Evolutionary conservation across 2,797 vertebrate species (phyloP), one percentile per base, ranked within the genome.

Genomic region (Bradypodion pumilum): DNA sequence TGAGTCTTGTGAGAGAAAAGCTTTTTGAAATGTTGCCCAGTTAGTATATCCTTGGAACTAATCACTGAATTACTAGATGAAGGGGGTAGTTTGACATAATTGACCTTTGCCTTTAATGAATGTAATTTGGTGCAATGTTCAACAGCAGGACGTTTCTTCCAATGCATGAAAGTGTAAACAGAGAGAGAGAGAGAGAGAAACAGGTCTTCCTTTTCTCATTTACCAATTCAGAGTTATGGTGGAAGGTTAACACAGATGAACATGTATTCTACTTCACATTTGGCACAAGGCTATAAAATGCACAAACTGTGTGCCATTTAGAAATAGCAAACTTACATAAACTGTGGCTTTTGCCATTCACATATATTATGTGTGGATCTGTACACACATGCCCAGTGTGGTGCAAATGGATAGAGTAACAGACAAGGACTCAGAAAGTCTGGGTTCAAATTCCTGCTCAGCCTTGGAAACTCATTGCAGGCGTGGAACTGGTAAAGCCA

Each of bases 71-170:
- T 85, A 77, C 35, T 59, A 84, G 68, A 62, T 74, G 49, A 72
- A 65, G n/a, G 44, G 9, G 29, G 75, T 40, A 84, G 78, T 84
- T 89, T 89, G 88, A 62, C 9, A 66, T 1, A 12, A 72, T 79
- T 82, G 74, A 8, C 65, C 79, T 73, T n/a, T 63, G 3, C 49
- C 59, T 86, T 44, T 86, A 91, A 91, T 92, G 83, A 90, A 87
- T 85, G 42, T 88, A 85, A 69, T 0, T 12, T 66, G 19, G 66
- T 84, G 59, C 83, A 83, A 90, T 66, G 0, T 86, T 85, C 59
- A 21, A 5, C 0, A 62, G 49, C 60, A 78, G 70, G 70, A 74
- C 40, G 74, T 0, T 66, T 81, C 86, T 40, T 77, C 56, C 80
- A 77, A 46, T 1, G 0, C 74, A 37, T 6, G 37, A 49, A 35